Evolutionary conservation across 2,113 vertebrate species (phyloP).

Genomic region (Bathybates hornii): DNA sequence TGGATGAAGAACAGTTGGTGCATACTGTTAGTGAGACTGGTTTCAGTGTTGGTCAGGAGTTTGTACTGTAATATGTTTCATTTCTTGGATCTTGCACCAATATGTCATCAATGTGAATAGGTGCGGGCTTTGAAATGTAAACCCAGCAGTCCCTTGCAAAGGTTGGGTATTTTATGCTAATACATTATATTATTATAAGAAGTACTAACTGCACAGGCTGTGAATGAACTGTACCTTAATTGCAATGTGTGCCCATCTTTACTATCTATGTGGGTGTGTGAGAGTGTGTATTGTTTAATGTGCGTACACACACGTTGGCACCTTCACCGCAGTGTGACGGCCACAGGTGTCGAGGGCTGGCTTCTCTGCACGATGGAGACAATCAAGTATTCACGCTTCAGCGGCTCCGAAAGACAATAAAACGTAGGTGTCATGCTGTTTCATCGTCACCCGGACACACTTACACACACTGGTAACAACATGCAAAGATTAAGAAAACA

Average conservation of each 20-base stretch:
- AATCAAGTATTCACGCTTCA: neutral
- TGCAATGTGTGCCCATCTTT: neutral
- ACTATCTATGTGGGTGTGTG: neutral
- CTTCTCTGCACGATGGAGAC: neutral
- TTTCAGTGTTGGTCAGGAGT: neutral
- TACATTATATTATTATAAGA: neutral
- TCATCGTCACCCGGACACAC: neutral
- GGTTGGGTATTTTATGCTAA: neutral
- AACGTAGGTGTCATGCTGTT: neutral
- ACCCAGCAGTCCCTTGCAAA: neutral
- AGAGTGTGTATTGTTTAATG: neutral
- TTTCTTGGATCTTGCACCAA: neutral
- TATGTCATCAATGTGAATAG: neutral
- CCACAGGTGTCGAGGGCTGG: neutral
- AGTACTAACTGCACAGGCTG: neutral
- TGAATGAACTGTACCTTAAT: neutral
- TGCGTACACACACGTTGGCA: neutral
- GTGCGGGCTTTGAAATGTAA: neutral
- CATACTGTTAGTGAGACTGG: neutral
- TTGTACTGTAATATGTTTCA: neutral
- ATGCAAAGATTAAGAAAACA: neutral
- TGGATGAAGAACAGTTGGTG: neutral
- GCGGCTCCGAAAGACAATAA: neutral
- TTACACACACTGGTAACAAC: neutral
- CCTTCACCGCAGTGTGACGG: neutral